Conservation (phyloP, 1,140 invertebrate genomes). For the Ceratosolen solmsi region DNA sequence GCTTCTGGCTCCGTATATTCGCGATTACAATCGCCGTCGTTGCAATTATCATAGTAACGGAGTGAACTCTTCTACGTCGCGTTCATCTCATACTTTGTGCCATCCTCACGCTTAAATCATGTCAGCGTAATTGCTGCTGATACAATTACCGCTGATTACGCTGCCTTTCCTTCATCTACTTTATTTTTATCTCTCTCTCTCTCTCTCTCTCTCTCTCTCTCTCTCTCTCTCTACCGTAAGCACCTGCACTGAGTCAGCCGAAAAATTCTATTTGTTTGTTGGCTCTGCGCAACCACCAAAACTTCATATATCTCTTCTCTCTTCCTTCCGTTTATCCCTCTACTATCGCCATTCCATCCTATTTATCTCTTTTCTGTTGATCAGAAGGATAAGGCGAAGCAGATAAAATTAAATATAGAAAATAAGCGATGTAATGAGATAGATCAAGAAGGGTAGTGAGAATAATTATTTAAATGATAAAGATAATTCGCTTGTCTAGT, state of each 20-base stretch:
- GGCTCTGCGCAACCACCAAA: too few species aligned
- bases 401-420: too few species aligned
- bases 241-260: too few species aligned
- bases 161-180: background rate
- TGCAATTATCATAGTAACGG: conserved; percentile 6
- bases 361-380: too few species aligned
- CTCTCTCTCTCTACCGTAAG: background rate
- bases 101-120: conserved; percentile 24
- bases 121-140: conserved; percentile 24
- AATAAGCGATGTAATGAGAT: background rate
- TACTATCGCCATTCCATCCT: too few species aligned
- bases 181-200: background rate
- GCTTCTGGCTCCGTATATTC: background rate
- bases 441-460: background rate
- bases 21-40: background rate
- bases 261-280: too few species aligned
- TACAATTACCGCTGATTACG: conserved; percentile 42
- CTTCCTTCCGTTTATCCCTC: too few species aligned
- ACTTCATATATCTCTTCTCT: too few species aligned
- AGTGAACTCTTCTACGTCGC: background rate
- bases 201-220: background rate
- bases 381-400: too few species aligned
- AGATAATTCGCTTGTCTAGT: background rate
- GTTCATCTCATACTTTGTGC: background rate
- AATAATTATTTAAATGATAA: background rate